Conservation (phyloP, 2,888 invertebrate species). For the Phragmatobia fuliginosa region DNA sequence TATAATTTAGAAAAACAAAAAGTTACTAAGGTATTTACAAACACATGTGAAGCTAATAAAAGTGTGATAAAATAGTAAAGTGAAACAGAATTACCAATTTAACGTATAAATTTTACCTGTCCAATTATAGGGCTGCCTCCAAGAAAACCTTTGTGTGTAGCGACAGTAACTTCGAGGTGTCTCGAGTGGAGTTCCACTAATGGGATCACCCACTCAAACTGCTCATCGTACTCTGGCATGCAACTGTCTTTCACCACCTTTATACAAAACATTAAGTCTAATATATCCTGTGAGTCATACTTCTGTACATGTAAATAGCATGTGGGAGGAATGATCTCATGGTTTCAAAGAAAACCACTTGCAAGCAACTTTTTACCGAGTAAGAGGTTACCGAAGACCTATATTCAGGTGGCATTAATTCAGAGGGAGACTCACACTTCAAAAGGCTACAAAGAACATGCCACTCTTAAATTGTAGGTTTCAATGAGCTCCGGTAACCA, state of each 20-base stretch:
- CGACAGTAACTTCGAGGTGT: conserved; percentile 94
- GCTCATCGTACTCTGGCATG: conserved; percentile 96
- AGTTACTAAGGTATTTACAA: too few relatives aligned
- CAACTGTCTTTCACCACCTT: conserved; percentile 94
- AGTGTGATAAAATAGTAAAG: too few relatives aligned
- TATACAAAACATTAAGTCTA: neutral
- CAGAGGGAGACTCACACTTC: neutral
- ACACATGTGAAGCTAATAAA: too few relatives aligned
- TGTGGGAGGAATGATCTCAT: neutral
- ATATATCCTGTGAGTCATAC: neutral
- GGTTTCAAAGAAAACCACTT: neutral
- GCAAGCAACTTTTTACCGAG: neutral
- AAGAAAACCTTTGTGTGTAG: conserved; percentile 94
- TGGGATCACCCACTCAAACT: conserved; percentile 95
- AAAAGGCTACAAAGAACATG: too few relatives aligned
- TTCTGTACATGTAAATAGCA: too few relatives aligned
- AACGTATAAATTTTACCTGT: too few relatives aligned
- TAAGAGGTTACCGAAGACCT: too few relatives aligned
- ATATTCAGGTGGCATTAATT: too few relatives aligned
- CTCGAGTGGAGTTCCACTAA: conserved; percentile 92
- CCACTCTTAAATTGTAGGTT: too few relatives aligned
- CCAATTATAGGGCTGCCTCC: conserved; percentile 94
- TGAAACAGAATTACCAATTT: too few relatives aligned
- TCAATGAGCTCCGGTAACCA: too few relatives aligned
- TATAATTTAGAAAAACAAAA: too few relatives aligned